Evolutionary conservation across 1,140 invertebrate genomes (phyloP).

Genomic region (Ptiloglossa arizonensis): DNA sequence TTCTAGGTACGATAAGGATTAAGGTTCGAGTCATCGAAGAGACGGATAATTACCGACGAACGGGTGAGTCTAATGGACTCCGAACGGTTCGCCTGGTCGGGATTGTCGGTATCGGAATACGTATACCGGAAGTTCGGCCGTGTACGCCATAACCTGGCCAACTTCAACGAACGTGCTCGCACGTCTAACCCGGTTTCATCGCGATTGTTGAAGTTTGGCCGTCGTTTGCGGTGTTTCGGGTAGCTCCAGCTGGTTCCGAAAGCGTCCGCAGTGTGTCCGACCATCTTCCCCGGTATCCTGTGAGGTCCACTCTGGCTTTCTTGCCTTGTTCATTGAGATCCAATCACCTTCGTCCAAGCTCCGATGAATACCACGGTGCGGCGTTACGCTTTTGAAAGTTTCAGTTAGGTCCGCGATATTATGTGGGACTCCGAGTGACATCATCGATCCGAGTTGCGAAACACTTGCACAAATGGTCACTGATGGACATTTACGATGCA

Average conservation of each 20-base stretch:
- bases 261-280: slow-evolving; percentile 1
- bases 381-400: not conserved
- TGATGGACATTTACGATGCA: not conserved
- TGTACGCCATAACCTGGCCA: not conserved
- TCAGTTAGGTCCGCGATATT: not conserved
- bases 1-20: too few relatives aligned
- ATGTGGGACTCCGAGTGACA: not conserved
- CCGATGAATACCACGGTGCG: too few relatives aligned
- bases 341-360: not conserved
- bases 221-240: not conserved
- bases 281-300: not conserved
- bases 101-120: not conserved
- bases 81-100: too few relatives aligned
- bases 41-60: not conserved
- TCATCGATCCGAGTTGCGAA: not conserved
- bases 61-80: too few relatives aligned
- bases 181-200: slow-evolving; percentile 4
- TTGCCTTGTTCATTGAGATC: not conserved
- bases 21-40: too few relatives aligned
- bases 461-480: not conserved
- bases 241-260: not conserved
- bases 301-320: not conserved
- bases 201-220: slow-evolving; percentile 23
- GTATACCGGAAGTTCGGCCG: not conserved
- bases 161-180: not conserved